Evolutionary conservation across 2,888 invertebrate species (phyloP).

Genomic region (Tachystola acroxantha): DNA sequence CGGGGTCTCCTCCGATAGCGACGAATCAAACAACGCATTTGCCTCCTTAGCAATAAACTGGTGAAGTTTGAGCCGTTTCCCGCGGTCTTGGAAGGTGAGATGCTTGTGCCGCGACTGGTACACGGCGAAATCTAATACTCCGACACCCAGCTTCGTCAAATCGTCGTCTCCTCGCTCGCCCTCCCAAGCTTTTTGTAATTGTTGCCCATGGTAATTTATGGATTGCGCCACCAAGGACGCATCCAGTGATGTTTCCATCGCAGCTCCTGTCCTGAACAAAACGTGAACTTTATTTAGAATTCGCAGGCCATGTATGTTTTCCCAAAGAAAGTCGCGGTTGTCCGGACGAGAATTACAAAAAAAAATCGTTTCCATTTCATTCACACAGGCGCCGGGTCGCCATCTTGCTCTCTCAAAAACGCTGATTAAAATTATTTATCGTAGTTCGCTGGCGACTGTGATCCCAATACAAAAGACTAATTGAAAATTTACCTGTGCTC

Average conservation of each 20-base stretch:
- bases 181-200: slow-evolving; percentile 93
- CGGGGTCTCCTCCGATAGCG: slow-evolving; percentile 64
- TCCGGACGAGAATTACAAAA: too few species aligned
- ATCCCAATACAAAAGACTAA: too few species aligned
- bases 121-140: slow-evolving; percentile 82
- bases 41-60: slow-evolving; percentile 94
- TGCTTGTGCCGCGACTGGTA: slow-evolving; percentile 89
- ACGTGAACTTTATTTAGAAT: too few species aligned
- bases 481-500: too few species aligned
- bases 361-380: too few species aligned
- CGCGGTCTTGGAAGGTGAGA: slow-evolving; percentile 89
- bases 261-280: slow-evolving; percentile 17
- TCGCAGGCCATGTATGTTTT: too few species aligned
- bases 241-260: slow-evolving; percentile 65
- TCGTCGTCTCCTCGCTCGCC: slow-evolving; percentile 89
- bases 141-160: slow-evolving; percentile 79
- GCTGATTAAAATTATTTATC: too few species aligned
- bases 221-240: slow-evolving; percentile 81
- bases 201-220: slow-evolving; percentile 91
- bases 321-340: too few species aligned
- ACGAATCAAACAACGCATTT: slow-evolving; percentile 83
- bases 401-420: too few species aligned
- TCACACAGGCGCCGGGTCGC: slow-evolving; percentile 1
- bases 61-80: slow-evolving; percentile 89
- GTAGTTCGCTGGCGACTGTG: too few species aligned